These are phyloP conservation scores for Branchipolynoe longqiensis DNA, from an alignment of 2,888 invertebrate species.

Conservation along the genomic window DNA sequence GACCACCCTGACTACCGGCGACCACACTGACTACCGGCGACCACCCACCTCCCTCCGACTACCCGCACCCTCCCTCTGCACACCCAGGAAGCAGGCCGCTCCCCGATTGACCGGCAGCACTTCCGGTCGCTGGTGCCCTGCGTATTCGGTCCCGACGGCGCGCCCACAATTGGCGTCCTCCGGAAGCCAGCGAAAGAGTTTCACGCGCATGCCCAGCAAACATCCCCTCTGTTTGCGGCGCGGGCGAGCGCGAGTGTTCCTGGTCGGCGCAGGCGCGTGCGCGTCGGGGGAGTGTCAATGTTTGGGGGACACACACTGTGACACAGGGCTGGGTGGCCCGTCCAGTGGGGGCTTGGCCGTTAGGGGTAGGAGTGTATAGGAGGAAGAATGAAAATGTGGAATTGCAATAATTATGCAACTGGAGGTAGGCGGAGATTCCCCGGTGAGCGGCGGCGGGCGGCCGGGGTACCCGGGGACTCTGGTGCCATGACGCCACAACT, in stretches of 20 bases:
- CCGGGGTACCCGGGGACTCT: background rate
- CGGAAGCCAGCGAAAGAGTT: conserved; percentile 51
- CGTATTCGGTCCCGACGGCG: background rate
- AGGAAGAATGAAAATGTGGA: background rate
- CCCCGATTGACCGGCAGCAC: conserved; percentile 34
- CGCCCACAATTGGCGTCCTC: conserved; percentile 36
- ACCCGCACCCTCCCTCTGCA: background rate
- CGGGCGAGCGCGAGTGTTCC: too few species aligned
- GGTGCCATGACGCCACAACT: conserved; percentile 23
- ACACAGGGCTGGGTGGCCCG: conserved; percentile 20
- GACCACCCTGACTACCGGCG: background rate
- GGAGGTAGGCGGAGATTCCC: background rate
- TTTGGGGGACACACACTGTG: conserved; percentile 20
- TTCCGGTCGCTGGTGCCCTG: conserved; percentile 41
- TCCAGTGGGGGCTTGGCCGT: too few species aligned
- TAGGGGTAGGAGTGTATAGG: background rate
- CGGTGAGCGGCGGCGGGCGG: background rate
- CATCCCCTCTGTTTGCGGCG: conserved; percentile 20
- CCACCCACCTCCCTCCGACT: background rate
- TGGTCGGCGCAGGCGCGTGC: background rate
- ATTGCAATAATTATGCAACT: conserved; percentile 41
- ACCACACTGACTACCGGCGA: background rate
- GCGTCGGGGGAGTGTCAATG: conserved; percentile 27
- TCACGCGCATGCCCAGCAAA: conserved; percentile 49
- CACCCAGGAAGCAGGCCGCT: conserved; percentile 4